A percentile compares a stretch with the other conserved stretches of the same genome.
Evolutionary conservation across 2,113 vertebrate genomes (phyloP).

Genomic region (Neogale vison): DNA sequence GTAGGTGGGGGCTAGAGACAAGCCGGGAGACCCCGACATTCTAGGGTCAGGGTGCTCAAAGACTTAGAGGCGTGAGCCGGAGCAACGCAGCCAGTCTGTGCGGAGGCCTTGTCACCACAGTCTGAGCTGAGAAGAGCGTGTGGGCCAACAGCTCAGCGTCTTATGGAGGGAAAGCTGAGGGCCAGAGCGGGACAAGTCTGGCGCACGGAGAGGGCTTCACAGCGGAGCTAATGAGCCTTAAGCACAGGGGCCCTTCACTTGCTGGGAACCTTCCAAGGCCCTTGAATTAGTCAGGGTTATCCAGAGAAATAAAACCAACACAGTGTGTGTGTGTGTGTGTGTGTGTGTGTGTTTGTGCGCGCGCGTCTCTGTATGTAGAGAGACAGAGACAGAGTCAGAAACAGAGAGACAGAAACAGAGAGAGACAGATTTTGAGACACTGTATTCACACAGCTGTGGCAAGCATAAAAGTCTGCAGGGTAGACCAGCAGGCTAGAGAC

Average conservation of each 20-base stretch:
- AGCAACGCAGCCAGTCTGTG: rapidly evolving
- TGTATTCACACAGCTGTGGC: background rate
- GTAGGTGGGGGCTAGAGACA: background rate
- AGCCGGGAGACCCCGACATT: background rate
- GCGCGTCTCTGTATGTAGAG: background rate
- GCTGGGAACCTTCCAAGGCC: background rate
- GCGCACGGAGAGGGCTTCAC: background rate
- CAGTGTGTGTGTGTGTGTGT: background rate
- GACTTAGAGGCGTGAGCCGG: no score
- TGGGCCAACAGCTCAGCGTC: background rate
- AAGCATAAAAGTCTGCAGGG: background rate
- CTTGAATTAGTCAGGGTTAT: background rate
- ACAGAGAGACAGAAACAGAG: background rate
- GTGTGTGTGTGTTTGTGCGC: background rate
- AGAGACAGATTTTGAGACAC: background rate
- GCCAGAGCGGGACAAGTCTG: rapidly evolving
- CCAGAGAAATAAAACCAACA: background rate
- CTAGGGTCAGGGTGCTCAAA: rapidly evolving
- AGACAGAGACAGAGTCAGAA: background rate
- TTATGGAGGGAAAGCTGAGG: background rate
- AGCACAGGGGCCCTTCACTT: background rate
- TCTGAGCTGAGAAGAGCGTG: background rate
- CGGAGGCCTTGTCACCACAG: rapidly evolving
- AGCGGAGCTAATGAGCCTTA: background rate
- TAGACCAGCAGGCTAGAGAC: background rate